A percentile compares a stretch with the other conserved stretches of the same genome.
Evolutionary conservation across 2,113 vertebrate genomes (phyloP).

Genomic region (Dendropsophus ebraccatus): DNA sequence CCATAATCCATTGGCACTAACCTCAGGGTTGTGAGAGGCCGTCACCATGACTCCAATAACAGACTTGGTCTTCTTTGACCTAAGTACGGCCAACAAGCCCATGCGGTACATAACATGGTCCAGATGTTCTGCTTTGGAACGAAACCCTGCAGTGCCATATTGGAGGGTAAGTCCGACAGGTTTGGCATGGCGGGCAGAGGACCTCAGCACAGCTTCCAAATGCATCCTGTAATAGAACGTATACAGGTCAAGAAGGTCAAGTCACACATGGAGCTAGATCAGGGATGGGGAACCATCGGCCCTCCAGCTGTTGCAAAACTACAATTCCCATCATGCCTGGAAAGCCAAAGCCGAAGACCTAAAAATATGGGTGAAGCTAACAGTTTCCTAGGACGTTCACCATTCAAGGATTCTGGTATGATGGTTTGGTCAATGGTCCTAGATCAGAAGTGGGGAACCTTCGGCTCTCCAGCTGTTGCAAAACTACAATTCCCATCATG

Average conservation of each 20-base stretch:
- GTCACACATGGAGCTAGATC: too few relatives aligned
- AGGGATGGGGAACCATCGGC: too few relatives aligned
- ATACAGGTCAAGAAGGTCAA: neutral
- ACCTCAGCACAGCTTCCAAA: slow-evolving; percentile 70
- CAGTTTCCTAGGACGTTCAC: too few relatives aligned
- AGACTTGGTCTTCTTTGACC: slow-evolving; percentile 81
- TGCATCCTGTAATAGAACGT: slow-evolving; percentile 61
- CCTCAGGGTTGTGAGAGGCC: slow-evolving; percentile 96
- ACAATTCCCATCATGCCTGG: too few relatives aligned
- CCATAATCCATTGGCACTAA: slow-evolving; percentile 59
- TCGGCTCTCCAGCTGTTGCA: too few relatives aligned
- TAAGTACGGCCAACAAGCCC: slow-evolving; percentile 86
- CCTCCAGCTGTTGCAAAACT: too few relatives aligned
- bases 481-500: too few relatives aligned
- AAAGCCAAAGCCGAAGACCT: too few relatives aligned
- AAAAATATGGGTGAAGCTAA: too few relatives aligned
- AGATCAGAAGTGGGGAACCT: too few relatives aligned
- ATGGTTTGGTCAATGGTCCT: too few relatives aligned
- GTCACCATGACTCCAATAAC: slow-evolving; percentile 94
- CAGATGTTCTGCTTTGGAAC: slow-evolving; percentile 78
- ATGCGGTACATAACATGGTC: slow-evolving; percentile 94
- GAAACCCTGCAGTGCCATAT: slow-evolving; percentile 94
- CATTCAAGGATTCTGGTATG: too few relatives aligned
- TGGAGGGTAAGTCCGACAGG: slow-evolving; percentile 81
- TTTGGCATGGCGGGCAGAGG: slow-evolving; percentile 77